Conservation (phyloP, 2,797 vertebrate species). For the Kryptopterus vitreolus region DNA sequence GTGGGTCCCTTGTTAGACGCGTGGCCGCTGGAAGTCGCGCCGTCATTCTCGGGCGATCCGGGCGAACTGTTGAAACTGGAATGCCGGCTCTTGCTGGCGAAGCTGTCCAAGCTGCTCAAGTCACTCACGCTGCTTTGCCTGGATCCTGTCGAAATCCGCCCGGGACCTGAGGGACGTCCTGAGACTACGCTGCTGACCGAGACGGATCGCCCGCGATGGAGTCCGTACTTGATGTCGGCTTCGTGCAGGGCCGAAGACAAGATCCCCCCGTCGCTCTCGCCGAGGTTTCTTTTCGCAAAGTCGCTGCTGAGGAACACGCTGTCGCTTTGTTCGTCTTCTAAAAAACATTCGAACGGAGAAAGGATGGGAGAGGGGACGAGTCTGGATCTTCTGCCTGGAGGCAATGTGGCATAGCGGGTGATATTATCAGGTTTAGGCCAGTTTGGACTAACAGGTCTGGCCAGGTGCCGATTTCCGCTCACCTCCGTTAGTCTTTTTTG, state of each 20-base stretch:
- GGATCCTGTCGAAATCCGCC: constrained; percentile 74
- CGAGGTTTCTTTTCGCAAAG: constrained; percentile 60
- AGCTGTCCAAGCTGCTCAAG: constrained; percentile 59
- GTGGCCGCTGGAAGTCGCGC: constrained; percentile 11
- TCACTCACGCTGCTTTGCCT: constrained; percentile 69
- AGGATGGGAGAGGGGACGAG: constrained; percentile 64
- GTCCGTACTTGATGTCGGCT: constrained; percentile 76
- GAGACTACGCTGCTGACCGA: constrained; percentile 74
- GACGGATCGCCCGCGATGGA: constrained; percentile 69
- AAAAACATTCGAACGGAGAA: constrained; percentile 65
- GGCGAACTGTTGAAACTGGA: constrained; percentile 28
- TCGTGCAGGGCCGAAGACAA: constrained; percentile 58
- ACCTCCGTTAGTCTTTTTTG: constrained; percentile 43
- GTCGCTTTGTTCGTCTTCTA: constrained; percentile 63
- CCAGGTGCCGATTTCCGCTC: constrained; percentile 48
- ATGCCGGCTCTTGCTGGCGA: constrained; percentile 18
- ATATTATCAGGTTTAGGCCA: constrained; percentile 31
- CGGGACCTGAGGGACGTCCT: constrained; percentile 71
- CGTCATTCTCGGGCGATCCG: constrained; percentile 25
- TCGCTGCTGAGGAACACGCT: constrained; percentile 71
- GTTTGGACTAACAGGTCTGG: constrained; percentile 54
- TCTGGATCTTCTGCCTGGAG: constrained; percentile 55
- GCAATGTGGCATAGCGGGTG: constrained; percentile 49
- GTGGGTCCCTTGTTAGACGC: constrained; percentile 35
- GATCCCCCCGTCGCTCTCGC: constrained; percentile 54